Evolutionary conservation across 2,113 vertebrate species (phyloP).

Genomic region (Columbina picui): DNA sequence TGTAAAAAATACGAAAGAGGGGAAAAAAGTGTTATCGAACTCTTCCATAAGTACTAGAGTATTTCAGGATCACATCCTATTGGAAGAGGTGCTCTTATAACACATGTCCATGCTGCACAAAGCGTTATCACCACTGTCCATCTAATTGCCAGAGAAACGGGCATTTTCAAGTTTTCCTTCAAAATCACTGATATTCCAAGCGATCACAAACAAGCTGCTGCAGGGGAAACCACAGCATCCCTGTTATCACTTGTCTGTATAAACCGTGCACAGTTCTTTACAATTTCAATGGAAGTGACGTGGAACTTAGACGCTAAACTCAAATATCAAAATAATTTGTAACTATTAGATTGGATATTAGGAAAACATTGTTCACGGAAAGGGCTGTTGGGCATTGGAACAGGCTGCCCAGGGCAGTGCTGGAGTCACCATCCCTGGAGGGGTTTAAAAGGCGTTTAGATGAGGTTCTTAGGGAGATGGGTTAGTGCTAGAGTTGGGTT

Average conservation of each 20-base stretch:
- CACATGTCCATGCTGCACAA: accelerated
- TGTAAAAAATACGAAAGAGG: neutral
- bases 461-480: too few species aligned
- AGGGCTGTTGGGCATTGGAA: too few species aligned
- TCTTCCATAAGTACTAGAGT: neutral
- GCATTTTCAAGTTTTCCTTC: neutral
- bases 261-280: neutral
- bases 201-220: neutral
- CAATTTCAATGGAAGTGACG: neutral
- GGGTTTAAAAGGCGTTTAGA: too few species aligned
- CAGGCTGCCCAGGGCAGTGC: too few species aligned
- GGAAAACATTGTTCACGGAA: too few species aligned
- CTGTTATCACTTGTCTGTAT: neutral
- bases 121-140: neutral
- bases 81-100: neutral
- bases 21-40: neutral
- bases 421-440: too few species aligned
- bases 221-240: neutral
- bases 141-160: accelerated
- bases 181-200: neutral
- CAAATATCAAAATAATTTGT: neutral
- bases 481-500: too few species aligned
- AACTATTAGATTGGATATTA: neutral
- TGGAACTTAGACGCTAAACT: neutral
- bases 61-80: neutral